phyloP scores from a whole-genome alignment of 2,113 vertebrate species.

The Paratilapia polleni region DNA sequence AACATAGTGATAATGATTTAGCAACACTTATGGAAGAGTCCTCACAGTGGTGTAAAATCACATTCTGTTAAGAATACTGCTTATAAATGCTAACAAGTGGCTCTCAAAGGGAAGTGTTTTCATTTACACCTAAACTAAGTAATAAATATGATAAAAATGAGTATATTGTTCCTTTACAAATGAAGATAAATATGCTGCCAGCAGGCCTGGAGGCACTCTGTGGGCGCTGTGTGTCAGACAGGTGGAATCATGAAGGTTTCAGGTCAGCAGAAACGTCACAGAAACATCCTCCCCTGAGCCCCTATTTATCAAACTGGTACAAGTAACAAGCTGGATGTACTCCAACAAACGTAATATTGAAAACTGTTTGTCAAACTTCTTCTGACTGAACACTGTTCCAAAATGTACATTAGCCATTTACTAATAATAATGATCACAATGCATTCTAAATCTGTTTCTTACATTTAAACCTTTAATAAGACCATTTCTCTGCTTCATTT shows the following conservation, averaged over 20 bases:
- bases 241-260: constrained; percentile 31
- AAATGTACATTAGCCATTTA: background rate
- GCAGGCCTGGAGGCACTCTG: constrained; percentile 50
- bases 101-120: background rate
- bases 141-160: constrained; percentile 80
- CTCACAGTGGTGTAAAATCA: background rate
- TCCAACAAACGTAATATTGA: background rate
- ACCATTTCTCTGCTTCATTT: background rate
- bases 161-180: constrained; percentile 53
- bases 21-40: background rate
- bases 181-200: constrained; percentile 66
- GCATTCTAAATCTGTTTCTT: background rate
- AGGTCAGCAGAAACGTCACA: constrained; percentile 18
- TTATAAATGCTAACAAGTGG: background rate
- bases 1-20: background rate
- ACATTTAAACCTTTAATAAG: background rate
- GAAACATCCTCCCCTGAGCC: constrained; percentile 12
- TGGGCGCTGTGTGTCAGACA: constrained; percentile 11
- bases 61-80: background rate
- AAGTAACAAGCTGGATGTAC: background rate
- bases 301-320: background rate
- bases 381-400: background rate
- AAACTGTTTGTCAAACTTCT: background rate
- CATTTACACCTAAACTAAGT: constrained; percentile 71
- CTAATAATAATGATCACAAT: background rate